Percentiles rank a stretch among this genome's conserved stretches.
Conservation (phyloP, 2,113 vertebrate genomes). For the Amblyornis subalaris region DNA sequence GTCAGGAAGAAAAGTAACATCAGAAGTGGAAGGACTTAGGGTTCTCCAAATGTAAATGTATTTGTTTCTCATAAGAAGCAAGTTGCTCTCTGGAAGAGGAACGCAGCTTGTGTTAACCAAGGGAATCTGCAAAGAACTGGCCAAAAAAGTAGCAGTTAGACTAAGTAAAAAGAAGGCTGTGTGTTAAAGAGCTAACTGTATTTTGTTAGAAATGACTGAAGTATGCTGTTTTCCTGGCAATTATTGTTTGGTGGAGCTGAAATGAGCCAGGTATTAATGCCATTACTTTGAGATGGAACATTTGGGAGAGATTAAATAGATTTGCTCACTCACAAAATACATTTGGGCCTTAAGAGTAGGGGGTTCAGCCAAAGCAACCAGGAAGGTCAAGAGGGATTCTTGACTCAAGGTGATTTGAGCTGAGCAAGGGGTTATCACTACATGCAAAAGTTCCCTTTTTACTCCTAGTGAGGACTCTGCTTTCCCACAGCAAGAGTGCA, state of each 20-base stretch:
- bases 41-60: neutral
- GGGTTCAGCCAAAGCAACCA: neutral
- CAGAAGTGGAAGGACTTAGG: neutral
- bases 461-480: neutral
- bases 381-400: neutral
- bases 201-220: constrained; percentile 12
- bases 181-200: neutral
- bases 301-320: constrained; percentile 9
- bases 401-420: neutral
- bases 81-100: neutral
- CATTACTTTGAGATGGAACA: constrained; percentile 6
- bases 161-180: neutral
- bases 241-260: constrained; percentile 22
- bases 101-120: neutral
- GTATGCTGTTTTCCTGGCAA: constrained; percentile 18
- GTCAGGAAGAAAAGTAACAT: neutral
- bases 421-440: neutral
- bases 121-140: neutral
- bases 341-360: neutral
- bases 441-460: neutral
- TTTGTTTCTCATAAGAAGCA: neutral
- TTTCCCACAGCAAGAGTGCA: neutral
- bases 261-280: constrained; percentile 44
- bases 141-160: neutral
- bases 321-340: constrained; percentile 20